Conservation (phyloP, 2,113 vertebrate species). For the Stomatorhinus ivindoensis region DNA sequence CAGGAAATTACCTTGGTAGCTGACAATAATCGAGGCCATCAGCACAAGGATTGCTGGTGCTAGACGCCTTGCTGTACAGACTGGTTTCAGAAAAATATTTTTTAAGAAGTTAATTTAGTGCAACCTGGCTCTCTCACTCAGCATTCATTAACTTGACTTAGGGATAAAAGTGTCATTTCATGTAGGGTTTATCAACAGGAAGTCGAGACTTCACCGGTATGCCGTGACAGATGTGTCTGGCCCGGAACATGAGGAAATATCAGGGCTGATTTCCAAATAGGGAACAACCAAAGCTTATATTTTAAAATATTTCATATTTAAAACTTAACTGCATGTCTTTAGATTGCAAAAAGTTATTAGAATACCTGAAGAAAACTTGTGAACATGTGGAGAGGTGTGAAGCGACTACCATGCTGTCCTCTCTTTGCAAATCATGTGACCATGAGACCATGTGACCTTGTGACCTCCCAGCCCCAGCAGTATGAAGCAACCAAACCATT, state of each 20-base stretch:
- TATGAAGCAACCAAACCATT: not conserved
- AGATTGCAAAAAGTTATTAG: not conserved
- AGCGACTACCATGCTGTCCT: not conserved
- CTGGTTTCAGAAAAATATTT: not conserved
- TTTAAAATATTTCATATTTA: not conserved
- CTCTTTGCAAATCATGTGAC: not conserved
- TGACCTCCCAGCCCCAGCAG: not conserved
- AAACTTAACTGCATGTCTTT: not conserved
- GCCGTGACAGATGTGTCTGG: not conserved
- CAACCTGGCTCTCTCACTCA: not conserved
- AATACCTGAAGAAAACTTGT: not conserved
- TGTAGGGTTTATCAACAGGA: not conserved
- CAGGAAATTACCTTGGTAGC: constrained; percentile 8
- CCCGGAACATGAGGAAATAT: not conserved
- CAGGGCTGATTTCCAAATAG: not conserved
- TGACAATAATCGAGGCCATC: constrained; percentile 8
- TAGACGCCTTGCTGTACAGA: not conserved
- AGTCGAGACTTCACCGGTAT: not conserved
- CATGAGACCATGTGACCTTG: not conserved
- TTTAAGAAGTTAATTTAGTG: not conserved
- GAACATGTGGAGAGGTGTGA: not conserved
- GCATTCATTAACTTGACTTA: not conserved
- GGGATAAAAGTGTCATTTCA: not conserved
- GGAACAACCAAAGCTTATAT: too few relatives aligned
- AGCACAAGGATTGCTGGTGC: not conserved